Evolutionary conservation across 2,797 vertebrate species (phyloP).

Genomic region (Telmatherina bonti): DNA sequence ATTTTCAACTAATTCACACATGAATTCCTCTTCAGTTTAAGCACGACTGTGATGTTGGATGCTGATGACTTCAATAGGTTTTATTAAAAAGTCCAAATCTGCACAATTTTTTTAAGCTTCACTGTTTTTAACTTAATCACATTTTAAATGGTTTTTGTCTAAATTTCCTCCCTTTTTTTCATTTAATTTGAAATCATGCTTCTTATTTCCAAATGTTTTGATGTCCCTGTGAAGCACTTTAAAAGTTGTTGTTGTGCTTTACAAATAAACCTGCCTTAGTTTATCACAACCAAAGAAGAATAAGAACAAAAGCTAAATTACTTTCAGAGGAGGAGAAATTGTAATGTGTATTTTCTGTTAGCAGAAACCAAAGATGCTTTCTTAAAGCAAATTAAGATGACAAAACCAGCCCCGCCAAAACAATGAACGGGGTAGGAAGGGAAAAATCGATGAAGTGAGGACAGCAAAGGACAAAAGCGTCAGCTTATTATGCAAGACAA

Average conservation of each 20-base stretch:
- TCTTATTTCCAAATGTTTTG: too few relatives aligned
- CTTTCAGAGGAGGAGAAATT: background rate
- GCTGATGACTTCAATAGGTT: too few relatives aligned
- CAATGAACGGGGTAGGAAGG: background rate
- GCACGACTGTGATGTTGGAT: background rate
- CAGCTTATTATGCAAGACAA: constrained; percentile 9
- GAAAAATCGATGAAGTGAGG: background rate
- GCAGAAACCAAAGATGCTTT: constrained; percentile 4
- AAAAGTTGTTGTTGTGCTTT: too few relatives aligned
- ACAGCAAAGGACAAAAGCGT: background rate
- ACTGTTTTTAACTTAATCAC: too few relatives aligned
- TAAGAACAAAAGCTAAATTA: background rate
- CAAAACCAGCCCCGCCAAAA: background rate
- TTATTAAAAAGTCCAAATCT: too few relatives aligned
- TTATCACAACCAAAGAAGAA: background rate
- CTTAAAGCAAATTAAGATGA: constrained; percentile 18
- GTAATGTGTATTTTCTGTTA: background rate
- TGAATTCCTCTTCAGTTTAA: constrained; percentile 3
- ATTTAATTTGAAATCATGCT: too few relatives aligned
- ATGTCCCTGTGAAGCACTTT: too few relatives aligned
- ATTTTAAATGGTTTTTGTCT: too few relatives aligned
- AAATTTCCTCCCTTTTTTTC: too few relatives aligned
- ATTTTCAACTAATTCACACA: background rate
- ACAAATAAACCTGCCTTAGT: too few relatives aligned
- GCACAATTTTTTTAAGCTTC: too few relatives aligned